phyloP scores from a whole-genome alignment of 1,140 invertebrate species.

The Microplitis mediator region DNA sequence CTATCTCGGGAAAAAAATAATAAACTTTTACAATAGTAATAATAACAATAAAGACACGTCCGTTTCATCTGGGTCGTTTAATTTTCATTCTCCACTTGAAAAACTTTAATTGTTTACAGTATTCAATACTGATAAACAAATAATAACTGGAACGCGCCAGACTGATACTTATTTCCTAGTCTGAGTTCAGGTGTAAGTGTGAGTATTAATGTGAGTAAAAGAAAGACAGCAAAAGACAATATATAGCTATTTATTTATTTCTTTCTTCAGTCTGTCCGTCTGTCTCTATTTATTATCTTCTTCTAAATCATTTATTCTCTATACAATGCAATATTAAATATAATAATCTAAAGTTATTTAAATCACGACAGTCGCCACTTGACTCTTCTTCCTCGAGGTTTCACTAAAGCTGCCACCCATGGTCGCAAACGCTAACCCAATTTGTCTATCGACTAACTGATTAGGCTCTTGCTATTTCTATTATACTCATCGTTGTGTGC shows the following conservation, averaged over 20 bases:
- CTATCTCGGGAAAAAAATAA: too few relatives aligned
- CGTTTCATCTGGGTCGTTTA: slow-evolving; percentile 8
- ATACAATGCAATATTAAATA: not conserved
- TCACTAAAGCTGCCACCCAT: slow-evolving; percentile 41
- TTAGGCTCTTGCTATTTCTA: slow-evolving; percentile 58
- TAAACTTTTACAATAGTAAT: not conserved
- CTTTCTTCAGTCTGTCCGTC: not conserved
- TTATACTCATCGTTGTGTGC: slow-evolving; percentile 29
- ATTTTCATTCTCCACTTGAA: slow-evolving; percentile 2
- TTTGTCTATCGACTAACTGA: slow-evolving; percentile 64
- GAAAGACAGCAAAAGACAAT: not conserved
- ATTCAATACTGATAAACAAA: not conserved
- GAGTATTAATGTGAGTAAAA: too few relatives aligned
- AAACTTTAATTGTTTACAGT: not conserved
- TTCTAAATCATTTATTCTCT: not conserved
- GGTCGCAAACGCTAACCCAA: slow-evolving; percentile 57
- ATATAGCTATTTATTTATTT: too few relatives aligned
- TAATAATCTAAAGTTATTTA: slow-evolving; percentile 11
- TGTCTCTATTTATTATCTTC: not conserved
- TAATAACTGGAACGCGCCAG: not conserved
- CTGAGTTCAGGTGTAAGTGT: too few relatives aligned
- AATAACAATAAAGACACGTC: slow-evolving; percentile 13
- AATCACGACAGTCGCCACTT: slow-evolving; percentile 21
- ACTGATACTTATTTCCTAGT: not conserved
- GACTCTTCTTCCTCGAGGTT: slow-evolving; percentile 5